Evolutionary conservation across 2,888 invertebrate genomes (phyloP), one percentile per base, ranked within the genome.

Genomic region (Cylloceria caligata): DNA sequence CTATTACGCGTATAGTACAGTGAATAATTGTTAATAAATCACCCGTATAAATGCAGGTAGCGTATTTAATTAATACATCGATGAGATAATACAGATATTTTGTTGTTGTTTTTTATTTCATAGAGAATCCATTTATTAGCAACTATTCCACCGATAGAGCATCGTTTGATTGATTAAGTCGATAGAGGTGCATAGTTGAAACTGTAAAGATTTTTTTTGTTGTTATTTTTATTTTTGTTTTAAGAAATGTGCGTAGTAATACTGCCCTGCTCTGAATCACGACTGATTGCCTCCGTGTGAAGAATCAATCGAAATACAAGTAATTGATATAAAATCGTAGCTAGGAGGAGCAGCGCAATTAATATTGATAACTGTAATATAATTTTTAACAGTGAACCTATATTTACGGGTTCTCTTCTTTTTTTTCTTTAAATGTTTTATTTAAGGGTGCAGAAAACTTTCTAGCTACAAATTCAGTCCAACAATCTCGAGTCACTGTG

Each of bases 11-110:
- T 30, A 57, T 27, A 57, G 27, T 13, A 30, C 16, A 34, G 30
- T n/a, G n/a, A n/a, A 57, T 27, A 60, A 60, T 60, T 34, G 30
- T 68, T 42, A 87, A 79, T 89, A 62, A 69, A 82, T 62, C 80
- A 83, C 39, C 65, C 36, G 68, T 60, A 78, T 75, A 68, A 67
- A 67, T 81, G 69, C 73, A 65, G 71, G 79, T 47, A 72, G 83
- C 62, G 67, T 67, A 74, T 73, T 79, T 62, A 72, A 68, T 67
- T 64, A 64, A 74, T 55, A 81, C 78, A 81, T 74, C 34, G 69
- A 81, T 65, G 65, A 74, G 57, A 78, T 39, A 73, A 68, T 74
- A 79, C 78, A 81, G 76, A 81, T 65, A 75, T 52, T 42, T 73
- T 34, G 16, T n/a, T n/a, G n/a, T n/a, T n/a, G 24, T 72, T 62